Conservation (phyloP, 2,113 vertebrate genomes). For the Mormoops blainvillei region DNA sequence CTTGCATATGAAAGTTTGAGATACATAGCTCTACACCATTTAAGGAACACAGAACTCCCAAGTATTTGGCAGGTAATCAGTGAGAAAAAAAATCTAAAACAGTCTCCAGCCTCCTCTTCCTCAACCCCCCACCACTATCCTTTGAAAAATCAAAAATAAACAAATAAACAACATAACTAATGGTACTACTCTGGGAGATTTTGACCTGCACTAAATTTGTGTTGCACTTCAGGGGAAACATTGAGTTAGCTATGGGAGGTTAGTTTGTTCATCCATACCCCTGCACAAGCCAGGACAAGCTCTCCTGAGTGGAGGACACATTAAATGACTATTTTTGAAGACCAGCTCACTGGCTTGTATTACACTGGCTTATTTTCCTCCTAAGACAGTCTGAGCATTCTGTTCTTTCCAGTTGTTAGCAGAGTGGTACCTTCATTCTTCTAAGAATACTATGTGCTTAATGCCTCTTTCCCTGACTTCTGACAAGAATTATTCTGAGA, state of each 20-base stretch:
- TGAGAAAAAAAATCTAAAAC: not conserved
- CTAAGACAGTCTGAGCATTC: not conserved
- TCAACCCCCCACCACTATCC: not conserved
- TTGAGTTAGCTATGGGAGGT: not conserved
- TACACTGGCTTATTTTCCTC: not conserved
- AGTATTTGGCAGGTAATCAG: not conserved
- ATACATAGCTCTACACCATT: not conserved
- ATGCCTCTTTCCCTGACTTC: not conserved
- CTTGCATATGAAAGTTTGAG: not conserved
- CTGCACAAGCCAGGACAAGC: not conserved
- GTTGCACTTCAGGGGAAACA: not conserved
- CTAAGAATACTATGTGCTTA: not conserved
- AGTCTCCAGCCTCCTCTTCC: not conserved
- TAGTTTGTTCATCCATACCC: not conserved
- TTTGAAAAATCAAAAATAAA: not conserved
- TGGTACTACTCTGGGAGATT: not conserved
- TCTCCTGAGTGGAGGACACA: not conserved
- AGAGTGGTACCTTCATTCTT: not conserved
- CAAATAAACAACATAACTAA: not conserved
- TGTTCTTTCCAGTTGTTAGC: not conserved
- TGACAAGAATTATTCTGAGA: not conserved
- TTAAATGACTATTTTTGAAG: constrained; percentile 1
- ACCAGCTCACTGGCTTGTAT: not conserved
- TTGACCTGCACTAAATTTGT: not conserved
- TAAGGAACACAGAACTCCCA: not conserved